These are phyloP conservation scores for Forficula auricularia DNA, from an alignment of 1,140 invertebrate species.

Conservation along the genomic window DNA sequence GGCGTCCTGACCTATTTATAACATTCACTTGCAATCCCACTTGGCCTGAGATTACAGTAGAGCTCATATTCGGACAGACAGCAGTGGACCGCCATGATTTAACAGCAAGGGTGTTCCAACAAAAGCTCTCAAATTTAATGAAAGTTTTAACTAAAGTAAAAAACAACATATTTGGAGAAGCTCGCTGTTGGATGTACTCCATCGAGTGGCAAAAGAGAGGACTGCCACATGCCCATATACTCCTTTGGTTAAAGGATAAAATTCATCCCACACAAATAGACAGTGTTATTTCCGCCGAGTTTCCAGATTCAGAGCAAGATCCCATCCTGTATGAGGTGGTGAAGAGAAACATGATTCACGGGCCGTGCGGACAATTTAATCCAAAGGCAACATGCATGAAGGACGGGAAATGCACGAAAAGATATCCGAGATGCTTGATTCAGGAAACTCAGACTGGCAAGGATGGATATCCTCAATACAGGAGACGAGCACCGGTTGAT, in stretches of 20 bases:
- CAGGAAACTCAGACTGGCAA: conserved; percentile 19
- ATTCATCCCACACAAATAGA: conserved; percentile 15
- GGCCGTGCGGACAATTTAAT: conserved; percentile 16
- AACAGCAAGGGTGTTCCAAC: conserved; percentile 27
- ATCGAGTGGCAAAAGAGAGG: conserved; percentile 33
- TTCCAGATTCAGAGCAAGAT: conserved; percentile 17
- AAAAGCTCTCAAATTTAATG: conserved; percentile 28
- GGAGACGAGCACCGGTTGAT: conserved; percentile 17
- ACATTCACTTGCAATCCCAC: conserved; percentile 31
- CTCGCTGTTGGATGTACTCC: conserved; percentile 21
- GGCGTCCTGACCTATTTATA: conserved; percentile 22
- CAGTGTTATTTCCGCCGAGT: conserved; percentile 16
- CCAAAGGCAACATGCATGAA: conserved; percentile 22
- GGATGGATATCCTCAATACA: conserved; percentile 26
- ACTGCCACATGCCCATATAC: conserved; percentile 29
- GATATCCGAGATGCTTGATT: conserved; percentile 20
- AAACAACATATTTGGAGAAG: conserved; percentile 18
- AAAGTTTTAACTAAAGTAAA: conserved; percentile 25
- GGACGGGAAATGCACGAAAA: conserved; percentile 23
- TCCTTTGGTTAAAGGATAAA: conserved; percentile 24
- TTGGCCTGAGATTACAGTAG: conserved; percentile 20
- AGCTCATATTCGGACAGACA: conserved; percentile 18
- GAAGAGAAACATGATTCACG: conserved; percentile 20
- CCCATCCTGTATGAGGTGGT: conserved; percentile 13
- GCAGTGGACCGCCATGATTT: conserved; percentile 23